Evolutionary conservation across 2,888 invertebrate genomes (phyloP).

Genomic region (Sinohyriopsis cumingii): DNA sequence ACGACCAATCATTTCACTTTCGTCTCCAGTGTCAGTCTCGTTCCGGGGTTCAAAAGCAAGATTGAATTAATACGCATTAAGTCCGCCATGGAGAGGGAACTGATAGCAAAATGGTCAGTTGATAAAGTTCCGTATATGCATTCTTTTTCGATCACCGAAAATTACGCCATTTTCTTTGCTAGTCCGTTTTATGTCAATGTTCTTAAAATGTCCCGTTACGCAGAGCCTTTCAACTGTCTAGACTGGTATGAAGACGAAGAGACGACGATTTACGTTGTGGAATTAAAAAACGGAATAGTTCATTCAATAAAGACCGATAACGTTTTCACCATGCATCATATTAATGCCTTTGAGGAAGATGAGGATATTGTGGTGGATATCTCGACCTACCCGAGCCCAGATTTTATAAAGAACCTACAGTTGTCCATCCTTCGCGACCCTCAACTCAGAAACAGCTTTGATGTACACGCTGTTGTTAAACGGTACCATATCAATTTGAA

Average conservation of each 20-base stretch:
- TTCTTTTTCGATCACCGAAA: slow-evolving; percentile 60
- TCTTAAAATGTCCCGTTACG: slow-evolving; percentile 50
- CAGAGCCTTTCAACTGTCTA: slow-evolving; percentile 55
- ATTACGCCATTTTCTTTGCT: slow-evolving; percentile 61
- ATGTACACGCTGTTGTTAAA: slow-evolving; percentile 46
- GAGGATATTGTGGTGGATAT: slow-evolving; percentile 54
- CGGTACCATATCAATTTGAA: slow-evolving; percentile 54
- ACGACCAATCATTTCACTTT: slow-evolving; percentile 56
- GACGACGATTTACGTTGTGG: slow-evolving; percentile 54
- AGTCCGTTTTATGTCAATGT: slow-evolving; percentile 62
- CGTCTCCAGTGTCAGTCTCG: slow-evolving; percentile 53
- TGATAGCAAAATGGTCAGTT: slow-evolving; percentile 54
- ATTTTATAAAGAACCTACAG: slow-evolving; percentile 54
- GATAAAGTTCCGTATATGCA: slow-evolving; percentile 67
- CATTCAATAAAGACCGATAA: slow-evolving; percentile 43
- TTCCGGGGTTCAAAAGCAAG: slow-evolving; percentile 48
- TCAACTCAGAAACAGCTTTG: slow-evolving; percentile 46
- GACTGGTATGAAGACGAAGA: slow-evolving; percentile 54
- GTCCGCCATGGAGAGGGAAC: slow-evolving; percentile 47
- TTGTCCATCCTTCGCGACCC: slow-evolving; percentile 48
- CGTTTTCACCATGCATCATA: slow-evolving; percentile 64
- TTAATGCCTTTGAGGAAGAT: slow-evolving; percentile 61
- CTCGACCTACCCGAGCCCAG: slow-evolving; percentile 57
- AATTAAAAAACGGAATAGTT: slow-evolving; percentile 48
- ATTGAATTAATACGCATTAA: slow-evolving; percentile 57